Evolutionary conservation across 2,113 vertebrate genomes (phyloP).

Genomic region (Mesocricetus auratus): DNA sequence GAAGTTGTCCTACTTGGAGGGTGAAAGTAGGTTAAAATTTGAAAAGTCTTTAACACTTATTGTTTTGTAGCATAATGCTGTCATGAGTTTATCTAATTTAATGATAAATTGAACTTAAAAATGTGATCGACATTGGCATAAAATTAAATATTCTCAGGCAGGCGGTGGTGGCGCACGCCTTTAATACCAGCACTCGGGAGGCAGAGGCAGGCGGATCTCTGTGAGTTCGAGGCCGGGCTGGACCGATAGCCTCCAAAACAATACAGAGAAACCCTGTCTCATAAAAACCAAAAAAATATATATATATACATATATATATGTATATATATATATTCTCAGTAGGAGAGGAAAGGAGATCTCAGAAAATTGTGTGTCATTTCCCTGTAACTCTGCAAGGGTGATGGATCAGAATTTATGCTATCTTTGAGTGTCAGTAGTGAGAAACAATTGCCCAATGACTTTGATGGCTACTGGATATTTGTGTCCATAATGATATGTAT

Average conservation of each 20-base stretch:
- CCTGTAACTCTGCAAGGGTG: not conserved
- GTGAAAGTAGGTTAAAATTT: slow-evolving; percentile 30
- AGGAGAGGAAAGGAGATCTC: not conserved
- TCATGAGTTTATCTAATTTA: slow-evolving; percentile 16
- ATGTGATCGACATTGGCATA: not conserved
- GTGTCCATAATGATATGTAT: not conserved
- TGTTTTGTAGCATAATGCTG: slow-evolving; percentile 14
- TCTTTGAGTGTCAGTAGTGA: not conserved
- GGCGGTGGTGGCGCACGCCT: too few species aligned
- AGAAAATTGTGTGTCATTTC: not conserved
- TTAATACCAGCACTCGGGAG: too few species aligned
- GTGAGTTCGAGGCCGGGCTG: too few species aligned
- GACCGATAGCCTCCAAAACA: too few species aligned
- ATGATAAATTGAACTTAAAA: not conserved
- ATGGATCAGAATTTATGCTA: not conserved
- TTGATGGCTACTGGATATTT: slow-evolving; percentile 19
- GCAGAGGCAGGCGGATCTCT: too few species aligned
- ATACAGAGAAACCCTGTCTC: too few species aligned
- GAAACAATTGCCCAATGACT: not conserved
- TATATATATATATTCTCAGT: too few species aligned
- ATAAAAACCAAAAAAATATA: too few species aligned
- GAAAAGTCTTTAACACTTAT: slow-evolving; percentile 2
- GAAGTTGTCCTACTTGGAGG: slow-evolving; percentile 1
- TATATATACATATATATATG: too few species aligned
- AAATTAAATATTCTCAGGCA: too few species aligned